A percentile compares a stretch with the other conserved stretches of the same genome.
Conservation (phyloP, 2,888 invertebrate genomes). For the Chymomyza amoena region DNA sequence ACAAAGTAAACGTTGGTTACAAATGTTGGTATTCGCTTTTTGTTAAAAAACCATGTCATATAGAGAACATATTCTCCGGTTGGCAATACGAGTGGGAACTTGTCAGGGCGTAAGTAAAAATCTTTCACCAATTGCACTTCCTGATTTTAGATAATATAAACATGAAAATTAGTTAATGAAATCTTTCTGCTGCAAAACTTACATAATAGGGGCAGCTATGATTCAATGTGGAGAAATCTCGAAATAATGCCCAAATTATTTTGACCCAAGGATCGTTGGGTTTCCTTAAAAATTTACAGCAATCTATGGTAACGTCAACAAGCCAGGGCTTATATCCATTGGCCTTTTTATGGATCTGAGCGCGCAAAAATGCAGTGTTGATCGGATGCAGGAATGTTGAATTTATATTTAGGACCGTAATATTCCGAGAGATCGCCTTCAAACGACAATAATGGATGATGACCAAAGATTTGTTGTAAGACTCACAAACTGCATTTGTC, state of each 20-base stretch:
- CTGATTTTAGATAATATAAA: neutral
- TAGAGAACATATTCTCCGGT: constrained; percentile 15
- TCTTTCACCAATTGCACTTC: constrained; percentile 6
- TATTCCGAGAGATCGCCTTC: constrained; percentile 23
- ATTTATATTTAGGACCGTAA: constrained; percentile 17
- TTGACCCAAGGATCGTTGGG: constrained; percentile 18
- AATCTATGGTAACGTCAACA: constrained; percentile 17
- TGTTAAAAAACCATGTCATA: neutral
- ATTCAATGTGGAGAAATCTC: constrained; percentile 28
- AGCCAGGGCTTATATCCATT: constrained; percentile 33
- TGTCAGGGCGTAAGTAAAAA: neutral
- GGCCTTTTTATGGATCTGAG: constrained; percentile 18
- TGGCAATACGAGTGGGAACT: neutral
- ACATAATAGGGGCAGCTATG: constrained; percentile 36
- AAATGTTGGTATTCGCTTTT: neutral
- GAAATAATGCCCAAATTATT: constrained; percentile 13
- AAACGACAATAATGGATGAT: constrained; percentile 23
- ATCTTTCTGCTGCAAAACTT: neutral
- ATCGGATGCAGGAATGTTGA: constrained; percentile 2
- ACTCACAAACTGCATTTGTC: constrained; percentile 28
- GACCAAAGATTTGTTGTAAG: constrained; percentile 32
- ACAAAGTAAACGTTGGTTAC: neutral
- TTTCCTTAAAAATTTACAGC: constrained; percentile 17
- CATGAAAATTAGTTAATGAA: neutral
- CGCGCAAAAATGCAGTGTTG: too few species aligned